phyloP scores from a whole-genome alignment of 2,888 invertebrate genomes.

The Archips xylosteana region DNA sequence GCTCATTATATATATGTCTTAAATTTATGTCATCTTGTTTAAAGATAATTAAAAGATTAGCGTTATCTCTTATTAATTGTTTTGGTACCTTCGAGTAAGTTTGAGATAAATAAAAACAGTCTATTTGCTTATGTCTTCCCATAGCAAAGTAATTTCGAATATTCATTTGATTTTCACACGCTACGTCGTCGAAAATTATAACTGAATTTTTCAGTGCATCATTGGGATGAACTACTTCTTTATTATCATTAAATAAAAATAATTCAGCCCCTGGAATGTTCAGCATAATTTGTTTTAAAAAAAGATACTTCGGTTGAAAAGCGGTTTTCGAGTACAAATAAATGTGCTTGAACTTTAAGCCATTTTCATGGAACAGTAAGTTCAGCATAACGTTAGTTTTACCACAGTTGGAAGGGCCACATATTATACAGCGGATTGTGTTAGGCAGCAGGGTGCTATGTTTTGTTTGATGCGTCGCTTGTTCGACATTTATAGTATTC shows the following conservation, averaged over 20 bases:
- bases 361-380: conserved; percentile 45
- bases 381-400: conserved; percentile 45
- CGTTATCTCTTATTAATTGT: conserved; percentile 6
- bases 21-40: conserved; percentile 3
- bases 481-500: conserved; percentile 34
- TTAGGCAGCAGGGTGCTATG: conserved; percentile 39
- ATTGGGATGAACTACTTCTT: conserved; percentile 21
- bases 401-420: conserved; percentile 45
- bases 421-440: conserved; percentile 43
- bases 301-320: conserved; percentile 44
- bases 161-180: conserved; percentile 34
- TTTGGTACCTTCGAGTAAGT: conserved; percentile 1
- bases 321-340: conserved; percentile 45
- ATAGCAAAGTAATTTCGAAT: conserved; percentile 36
- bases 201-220: conserved; percentile 20
- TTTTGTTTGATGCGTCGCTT: conserved; percentile 32
- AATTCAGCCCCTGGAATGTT: conserved; percentile 30
- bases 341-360: conserved; percentile 42
- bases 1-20: too few relatives aligned
- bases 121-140: conserved; percentile 33
- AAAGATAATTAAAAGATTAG: conserved; percentile 6
- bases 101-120: conserved; percentile 33
- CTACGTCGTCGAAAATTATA: conserved; percentile 35
- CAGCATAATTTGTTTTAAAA: conserved; percentile 38
- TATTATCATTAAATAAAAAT: conserved; percentile 33